Percentiles rank a stretch among this genome's conserved stretches.
Evolutionary conservation across 2,113 vertebrate genomes (phyloP).

Genomic region (Oophaga pumilio): DNA sequence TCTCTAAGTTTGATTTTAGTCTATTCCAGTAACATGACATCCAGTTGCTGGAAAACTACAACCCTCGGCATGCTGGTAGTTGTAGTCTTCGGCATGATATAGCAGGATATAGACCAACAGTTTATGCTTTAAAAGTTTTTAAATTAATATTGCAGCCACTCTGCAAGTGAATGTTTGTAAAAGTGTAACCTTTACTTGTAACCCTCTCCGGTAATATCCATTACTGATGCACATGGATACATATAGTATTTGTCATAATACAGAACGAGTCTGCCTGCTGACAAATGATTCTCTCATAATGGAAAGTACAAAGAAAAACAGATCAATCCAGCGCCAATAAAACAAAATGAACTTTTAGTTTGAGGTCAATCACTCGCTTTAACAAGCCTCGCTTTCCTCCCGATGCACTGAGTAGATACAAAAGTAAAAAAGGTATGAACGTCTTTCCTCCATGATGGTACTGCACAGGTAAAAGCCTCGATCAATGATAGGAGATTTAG

Average conservation of each 20-base stretch:
- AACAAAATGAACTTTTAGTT: slow-evolving; percentile 24
- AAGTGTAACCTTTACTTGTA: background rate
- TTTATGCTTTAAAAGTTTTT: background rate
- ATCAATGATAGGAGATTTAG: too few relatives aligned
- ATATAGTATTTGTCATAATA: slow-evolving; percentile 20
- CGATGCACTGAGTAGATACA: background rate
- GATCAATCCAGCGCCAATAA: slow-evolving; percentile 12
- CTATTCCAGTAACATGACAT: too few relatives aligned
- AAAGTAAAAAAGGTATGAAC: background rate
- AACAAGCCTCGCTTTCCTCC: background rate
- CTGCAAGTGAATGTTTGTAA: background rate
- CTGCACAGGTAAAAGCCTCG: background rate
- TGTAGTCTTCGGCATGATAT: too few relatives aligned
- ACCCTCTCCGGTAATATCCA: background rate
- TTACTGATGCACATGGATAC: background rate
- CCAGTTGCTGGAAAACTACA: too few relatives aligned
- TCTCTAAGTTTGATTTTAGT: too few relatives aligned
- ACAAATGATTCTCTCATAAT: slow-evolving; percentile 27
- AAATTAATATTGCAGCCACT: background rate
- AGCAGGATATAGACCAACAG: too few relatives aligned
- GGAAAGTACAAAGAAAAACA: slow-evolving; percentile 23
- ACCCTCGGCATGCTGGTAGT: too few relatives aligned
- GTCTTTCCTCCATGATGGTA: background rate
- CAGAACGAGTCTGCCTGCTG: slow-evolving; percentile 20
- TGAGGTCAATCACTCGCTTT: background rate